A percentile compares a stretch with the other conserved stretches of the same genome.
phyloP scores from a whole-genome alignment of 2,113 vertebrate genomes.

The Phodopus roborovskii region DNA sequence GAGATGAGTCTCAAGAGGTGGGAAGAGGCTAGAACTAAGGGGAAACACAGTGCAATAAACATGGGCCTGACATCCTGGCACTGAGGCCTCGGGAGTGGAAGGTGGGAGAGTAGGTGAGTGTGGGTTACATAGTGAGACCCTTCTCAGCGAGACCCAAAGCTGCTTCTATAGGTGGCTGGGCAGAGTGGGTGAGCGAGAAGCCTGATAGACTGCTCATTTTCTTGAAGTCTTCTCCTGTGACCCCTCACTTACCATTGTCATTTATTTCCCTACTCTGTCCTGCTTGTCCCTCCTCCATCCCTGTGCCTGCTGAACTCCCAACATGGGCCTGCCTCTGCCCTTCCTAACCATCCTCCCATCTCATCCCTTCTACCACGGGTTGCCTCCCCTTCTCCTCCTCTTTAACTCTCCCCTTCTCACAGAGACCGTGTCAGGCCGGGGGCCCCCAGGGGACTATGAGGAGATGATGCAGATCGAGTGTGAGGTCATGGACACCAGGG shows the following conservation, averaged over 20 bases:
- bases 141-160: too few relatives aligned
- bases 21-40: background rate
- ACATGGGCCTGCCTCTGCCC: background rate
- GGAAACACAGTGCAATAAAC: background rate
- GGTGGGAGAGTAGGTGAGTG: background rate
- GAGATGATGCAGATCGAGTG: constrained; percentile 98
- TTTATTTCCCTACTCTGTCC: background rate
- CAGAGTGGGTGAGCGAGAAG: background rate
- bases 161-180: background rate
- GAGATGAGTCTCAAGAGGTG: background rate
- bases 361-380: background rate
- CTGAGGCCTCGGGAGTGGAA: background rate
- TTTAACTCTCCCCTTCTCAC: constrained; percentile 4
- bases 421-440: constrained; percentile 92
- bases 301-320: background rate
- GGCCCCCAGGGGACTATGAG: constrained; percentile 90
- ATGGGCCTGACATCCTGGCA: background rate
- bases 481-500: constrained; percentile 96
- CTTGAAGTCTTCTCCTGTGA: background rate
- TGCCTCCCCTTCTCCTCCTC: background rate
- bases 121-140: background rate
- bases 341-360: background rate
- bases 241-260: background rate
- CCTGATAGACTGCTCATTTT: background rate
- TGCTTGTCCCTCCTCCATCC: background rate